Conservation (phyloP, 2,797 vertebrate species). For the Tympanoctomys barrerae region DNA sequence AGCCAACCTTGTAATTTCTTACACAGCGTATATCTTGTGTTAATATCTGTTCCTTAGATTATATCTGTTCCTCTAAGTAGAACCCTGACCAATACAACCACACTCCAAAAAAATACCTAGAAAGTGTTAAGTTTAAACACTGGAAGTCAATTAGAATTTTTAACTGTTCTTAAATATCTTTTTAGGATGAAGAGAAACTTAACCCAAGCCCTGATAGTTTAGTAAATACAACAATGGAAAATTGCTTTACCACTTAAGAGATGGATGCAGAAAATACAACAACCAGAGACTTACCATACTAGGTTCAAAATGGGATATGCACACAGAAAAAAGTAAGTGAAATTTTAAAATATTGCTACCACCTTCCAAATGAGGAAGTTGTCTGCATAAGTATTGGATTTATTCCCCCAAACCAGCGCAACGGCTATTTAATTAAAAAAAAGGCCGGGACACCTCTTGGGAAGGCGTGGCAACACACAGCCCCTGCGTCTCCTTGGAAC, state of each 20-base stretch:
- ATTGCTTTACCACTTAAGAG: background rate
- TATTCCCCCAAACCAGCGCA: background rate
- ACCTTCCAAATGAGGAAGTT: background rate
- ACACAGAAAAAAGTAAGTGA: background rate
- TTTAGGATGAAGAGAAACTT: background rate
- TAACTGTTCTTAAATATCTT: background rate
- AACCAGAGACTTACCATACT: background rate
- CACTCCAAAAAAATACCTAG: background rate
- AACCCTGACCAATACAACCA: too few species aligned
- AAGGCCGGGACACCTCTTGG: background rate
- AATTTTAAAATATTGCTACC: background rate
- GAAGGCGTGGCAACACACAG: background rate
- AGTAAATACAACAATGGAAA: background rate
- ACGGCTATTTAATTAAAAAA: background rate
- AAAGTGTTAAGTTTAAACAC: background rate
- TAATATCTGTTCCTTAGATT: too few species aligned
- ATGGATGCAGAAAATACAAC: background rate
- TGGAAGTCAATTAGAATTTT: background rate
- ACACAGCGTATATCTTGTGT: too few species aligned
- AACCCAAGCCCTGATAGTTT: background rate
- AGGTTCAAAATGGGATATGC: background rate
- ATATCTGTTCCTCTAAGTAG: too few species aligned
- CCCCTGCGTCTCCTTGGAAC: background rate
- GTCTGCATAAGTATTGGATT: background rate
- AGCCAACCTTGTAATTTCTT: too few species aligned